These are phyloP conservation scores for Falco cherrug DNA, from an alignment of 2,797 vertebrate species.

Conservation along the genomic window DNA sequence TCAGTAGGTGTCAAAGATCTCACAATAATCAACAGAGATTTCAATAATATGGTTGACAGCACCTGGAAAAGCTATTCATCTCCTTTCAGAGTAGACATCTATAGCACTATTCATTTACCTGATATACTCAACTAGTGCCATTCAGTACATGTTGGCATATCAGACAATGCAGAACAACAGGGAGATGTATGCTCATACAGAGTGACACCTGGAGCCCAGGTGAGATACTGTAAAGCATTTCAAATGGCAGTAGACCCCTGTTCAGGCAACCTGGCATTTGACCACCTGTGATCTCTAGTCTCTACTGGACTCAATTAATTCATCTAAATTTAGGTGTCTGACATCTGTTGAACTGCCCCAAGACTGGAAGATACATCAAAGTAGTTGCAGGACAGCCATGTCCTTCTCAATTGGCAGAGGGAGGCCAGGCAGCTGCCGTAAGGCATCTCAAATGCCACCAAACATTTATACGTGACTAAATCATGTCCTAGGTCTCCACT, in stretches of 20 bases:
- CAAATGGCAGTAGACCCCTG: not conserved
- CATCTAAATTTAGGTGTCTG: not conserved
- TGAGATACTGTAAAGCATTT: not conserved
- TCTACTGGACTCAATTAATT: not conserved
- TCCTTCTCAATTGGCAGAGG: not conserved
- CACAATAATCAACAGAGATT: not conserved
- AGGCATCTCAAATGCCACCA: not conserved
- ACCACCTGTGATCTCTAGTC: not conserved
- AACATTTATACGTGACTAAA: not conserved
- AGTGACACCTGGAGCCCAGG: not conserved
- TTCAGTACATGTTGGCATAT: not conserved
- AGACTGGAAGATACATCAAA: not conserved
- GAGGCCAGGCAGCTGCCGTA: not conserved
- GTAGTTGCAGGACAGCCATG: rapidly evolving
- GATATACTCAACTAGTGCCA: not conserved
- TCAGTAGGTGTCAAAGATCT: not conserved
- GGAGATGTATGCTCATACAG: not conserved
- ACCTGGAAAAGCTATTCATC: not conserved
- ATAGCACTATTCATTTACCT: not conserved
- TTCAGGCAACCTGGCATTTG: not conserved
- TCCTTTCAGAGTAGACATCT: not conserved
- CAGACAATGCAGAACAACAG: not conserved
- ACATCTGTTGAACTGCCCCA: not conserved
- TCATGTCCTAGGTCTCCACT: rapidly evolving
- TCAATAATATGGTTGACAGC: not conserved